phyloP scores from a whole-genome alignment of 2,113 vertebrate genomes.

The Vicugna pacos region DNA sequence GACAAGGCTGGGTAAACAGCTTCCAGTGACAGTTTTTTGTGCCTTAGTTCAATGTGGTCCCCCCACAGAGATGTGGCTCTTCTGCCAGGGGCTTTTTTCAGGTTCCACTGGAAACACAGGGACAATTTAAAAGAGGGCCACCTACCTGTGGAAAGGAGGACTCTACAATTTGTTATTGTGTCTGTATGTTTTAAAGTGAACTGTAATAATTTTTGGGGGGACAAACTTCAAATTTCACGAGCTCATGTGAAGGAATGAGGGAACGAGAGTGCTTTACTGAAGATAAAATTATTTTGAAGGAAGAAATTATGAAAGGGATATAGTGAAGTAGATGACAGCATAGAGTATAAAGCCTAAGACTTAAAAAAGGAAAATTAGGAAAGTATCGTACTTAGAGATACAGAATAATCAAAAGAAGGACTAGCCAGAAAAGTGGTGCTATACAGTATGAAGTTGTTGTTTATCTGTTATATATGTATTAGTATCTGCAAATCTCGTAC shows the following conservation, averaged over 20 bases:
- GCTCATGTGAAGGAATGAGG: neutral
- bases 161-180: neutral
- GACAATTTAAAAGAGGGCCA: neutral
- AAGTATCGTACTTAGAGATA: slow-evolving; percentile 39
- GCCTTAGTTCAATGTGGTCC: neutral
- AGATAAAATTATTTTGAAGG: neutral
- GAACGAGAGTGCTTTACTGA: neutral
- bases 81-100: neutral
- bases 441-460: too few species aligned
- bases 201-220: neutral
- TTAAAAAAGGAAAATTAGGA: slow-evolving; percentile 15
- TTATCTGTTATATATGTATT: too few species aligned
- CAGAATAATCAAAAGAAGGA: neutral
- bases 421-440: neutral
- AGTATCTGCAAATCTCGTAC: too few species aligned
- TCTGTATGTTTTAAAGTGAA: neutral
- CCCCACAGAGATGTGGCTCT: neutral
- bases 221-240: neutral
- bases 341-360: slow-evolving; percentile 27
- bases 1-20: neutral
- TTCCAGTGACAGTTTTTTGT: neutral
- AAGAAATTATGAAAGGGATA: slow-evolving; percentile 41
- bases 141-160: neutral
- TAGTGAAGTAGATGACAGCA: neutral
- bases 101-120: neutral